These are phyloP conservation scores for Acheta domesticus DNA, from an alignment of 2,888 invertebrate genomes.

Conservation along the genomic window DNA sequence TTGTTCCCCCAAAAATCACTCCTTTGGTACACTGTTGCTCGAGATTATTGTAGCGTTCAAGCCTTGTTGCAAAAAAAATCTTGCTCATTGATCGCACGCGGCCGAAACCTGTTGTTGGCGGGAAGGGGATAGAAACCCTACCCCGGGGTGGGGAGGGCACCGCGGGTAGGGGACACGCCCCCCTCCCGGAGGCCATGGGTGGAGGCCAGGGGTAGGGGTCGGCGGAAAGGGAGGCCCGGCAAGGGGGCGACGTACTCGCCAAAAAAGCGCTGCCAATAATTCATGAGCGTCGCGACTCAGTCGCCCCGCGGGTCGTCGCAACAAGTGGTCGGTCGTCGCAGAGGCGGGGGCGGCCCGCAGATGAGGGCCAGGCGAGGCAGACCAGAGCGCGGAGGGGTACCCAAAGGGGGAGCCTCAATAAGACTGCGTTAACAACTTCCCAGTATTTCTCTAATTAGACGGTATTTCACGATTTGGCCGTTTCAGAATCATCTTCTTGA, in stretches of 20 bases:
- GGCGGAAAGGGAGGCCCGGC: not conserved
- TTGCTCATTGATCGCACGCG: no score
- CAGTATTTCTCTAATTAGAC: no score
- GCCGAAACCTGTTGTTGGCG: not conserved
- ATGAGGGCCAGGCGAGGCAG: not conserved
- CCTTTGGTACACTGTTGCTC: not conserved
- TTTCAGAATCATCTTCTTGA: no score
- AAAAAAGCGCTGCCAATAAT: slow-evolving; percentile 3
- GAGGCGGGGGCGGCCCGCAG: not conserved
- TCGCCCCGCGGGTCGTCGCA: slow-evolving; percentile 3
- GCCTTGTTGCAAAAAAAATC: not conserved
- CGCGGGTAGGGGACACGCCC: no score
- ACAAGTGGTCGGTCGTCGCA: not conserved
- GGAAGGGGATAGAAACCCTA: not conserved
- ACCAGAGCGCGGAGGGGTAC: not conserved
- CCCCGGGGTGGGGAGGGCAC: no score
- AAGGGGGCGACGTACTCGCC: not conserved
- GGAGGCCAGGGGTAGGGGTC: not conserved
- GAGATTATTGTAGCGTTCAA: slow-evolving; percentile 2
- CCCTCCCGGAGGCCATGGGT: no score
- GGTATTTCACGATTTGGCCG: no score
- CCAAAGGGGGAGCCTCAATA: no score
- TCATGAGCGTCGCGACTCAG: slow-evolving; percentile 2
- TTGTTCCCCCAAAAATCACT: not conserved
- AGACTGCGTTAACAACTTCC: no score